These are phyloP conservation scores for Heterochromis multidens DNA, from an alignment of 2,113 vertebrate genomes.

Conservation along the genomic window DNA sequence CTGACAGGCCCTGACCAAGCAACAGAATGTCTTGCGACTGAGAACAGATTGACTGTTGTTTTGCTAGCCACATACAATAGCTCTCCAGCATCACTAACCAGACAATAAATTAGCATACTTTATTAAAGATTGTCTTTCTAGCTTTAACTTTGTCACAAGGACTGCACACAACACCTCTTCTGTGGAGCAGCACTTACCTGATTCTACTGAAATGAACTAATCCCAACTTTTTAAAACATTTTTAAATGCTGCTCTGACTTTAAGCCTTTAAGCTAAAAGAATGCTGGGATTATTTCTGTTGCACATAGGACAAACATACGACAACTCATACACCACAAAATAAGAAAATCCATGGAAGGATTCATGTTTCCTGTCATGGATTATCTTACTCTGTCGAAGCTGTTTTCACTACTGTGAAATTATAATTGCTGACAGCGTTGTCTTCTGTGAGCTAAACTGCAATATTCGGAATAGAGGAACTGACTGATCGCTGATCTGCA, in stretches of 20 bases:
- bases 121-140: background rate
- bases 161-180: background rate
- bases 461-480: background rate
- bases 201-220: background rate
- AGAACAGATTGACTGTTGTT: background rate
- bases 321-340: background rate
- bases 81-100: background rate
- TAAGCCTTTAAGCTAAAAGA: background rate
- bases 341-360: background rate
- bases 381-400: background rate
- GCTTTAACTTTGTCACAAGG: background rate
- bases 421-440: background rate
- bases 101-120: background rate
- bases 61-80: background rate
- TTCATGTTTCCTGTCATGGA: background rate
- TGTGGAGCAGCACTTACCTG: background rate
- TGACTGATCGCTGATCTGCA: background rate
- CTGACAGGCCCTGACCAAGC: background rate
- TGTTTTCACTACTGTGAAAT: background rate
- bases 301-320: background rate
- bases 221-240: background rate
- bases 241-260: background rate
- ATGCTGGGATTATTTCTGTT: background rate
- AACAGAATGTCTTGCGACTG: background rate
- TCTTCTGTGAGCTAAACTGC: background rate